A percentile compares a stretch with the other conserved stretches of the same genome.
These are phyloP conservation scores for Perdita meconis DNA, from an alignment of 2,888 invertebrate species.

Conservation along the genomic window DNA sequence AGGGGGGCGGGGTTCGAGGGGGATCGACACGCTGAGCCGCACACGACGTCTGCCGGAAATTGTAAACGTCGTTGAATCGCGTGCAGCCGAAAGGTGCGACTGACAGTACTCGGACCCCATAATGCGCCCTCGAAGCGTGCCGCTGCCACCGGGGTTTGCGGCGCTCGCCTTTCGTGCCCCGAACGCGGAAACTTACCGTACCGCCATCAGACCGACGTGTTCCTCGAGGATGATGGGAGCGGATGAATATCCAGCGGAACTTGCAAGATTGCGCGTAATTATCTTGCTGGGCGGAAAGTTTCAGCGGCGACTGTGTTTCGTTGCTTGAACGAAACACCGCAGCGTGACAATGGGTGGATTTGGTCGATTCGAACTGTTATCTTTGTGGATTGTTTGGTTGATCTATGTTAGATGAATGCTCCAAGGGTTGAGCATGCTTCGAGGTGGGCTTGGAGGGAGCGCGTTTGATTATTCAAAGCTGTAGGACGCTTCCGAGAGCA, in stretches of 20 bases:
- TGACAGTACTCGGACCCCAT: constrained; percentile 75
- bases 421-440: not conserved
- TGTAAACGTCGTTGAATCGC: constrained; percentile 77
- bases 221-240: constrained; percentile 39
- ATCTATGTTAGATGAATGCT: not conserved
- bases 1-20: constrained; percentile 16
- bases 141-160: constrained; percentile 40
- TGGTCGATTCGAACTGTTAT: not conserved
- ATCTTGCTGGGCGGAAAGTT: constrained; percentile 36
- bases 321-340: constrained; percentile 12
- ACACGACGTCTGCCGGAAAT: constrained; percentile 75
- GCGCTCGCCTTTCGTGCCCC: constrained; percentile 60
- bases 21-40: constrained; percentile 46
- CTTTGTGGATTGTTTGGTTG: not conserved
- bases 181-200: constrained; percentile 49
- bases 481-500: too few relatives aligned
- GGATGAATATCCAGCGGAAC: constrained; percentile 40
- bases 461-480: too few relatives aligned
- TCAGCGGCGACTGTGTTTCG: constrained; percentile 6
- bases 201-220: constrained; percentile 26
- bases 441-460: too few relatives aligned
- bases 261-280: constrained; percentile 60
- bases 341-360: constrained; percentile 9
- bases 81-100: constrained; percentile 78
- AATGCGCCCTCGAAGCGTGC: constrained; percentile 64